Base-by-base conservation (phyloP, 2,888 invertebrate species). In the Dusona sp. region DNA sequence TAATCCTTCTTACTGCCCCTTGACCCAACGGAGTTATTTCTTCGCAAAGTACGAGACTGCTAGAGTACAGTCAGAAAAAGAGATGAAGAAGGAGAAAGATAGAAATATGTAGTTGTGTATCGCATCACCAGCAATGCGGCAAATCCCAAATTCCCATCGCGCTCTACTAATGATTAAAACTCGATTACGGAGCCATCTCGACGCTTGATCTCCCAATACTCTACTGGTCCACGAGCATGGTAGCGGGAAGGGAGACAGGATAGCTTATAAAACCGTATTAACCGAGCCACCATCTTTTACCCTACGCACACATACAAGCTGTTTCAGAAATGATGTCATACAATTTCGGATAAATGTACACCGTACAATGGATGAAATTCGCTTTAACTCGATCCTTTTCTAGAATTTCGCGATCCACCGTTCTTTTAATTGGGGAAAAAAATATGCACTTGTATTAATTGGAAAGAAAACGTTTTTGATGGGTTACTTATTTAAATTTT, bases 81-180 rank as follows among this genome's bases (percentile, higher is more conserved):
- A 29, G 4, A 7, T 7, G 1, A 61, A 16, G 61, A 61, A 16
- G 48, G 8, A 48, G n/a, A 51, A 61, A 19, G 38, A 61, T 42
- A 54, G n/a, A 25, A 8, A 65, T 65, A 13, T 33, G 51, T 61
- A 70, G 70, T 48, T 73, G 45, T 70, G 29, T 65, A 80, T 83
- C 84, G 78, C 83, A 84, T 57, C 78, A 68, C 51, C 61, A 68
- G 86, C 86, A 86, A 86, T 86, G 86, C 86, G 86, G 86, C 86
- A 86, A 86, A 86, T 86, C 86, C 86, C 86, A 81, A 73, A 86
- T 86, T 86, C 86, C 86, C 86, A 84, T 72, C 83, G 86, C 80
- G 80, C 80, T 80, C 61, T 78, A 38, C 86, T 86, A 86, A 86
- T 86, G 86, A 86, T 86, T 86, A 86, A 84, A 86, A 86, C 83